These are phyloP conservation scores for Aporophyla nigra DNA, from an alignment of 2,888 invertebrate species.

Conservation along the genomic window DNA sequence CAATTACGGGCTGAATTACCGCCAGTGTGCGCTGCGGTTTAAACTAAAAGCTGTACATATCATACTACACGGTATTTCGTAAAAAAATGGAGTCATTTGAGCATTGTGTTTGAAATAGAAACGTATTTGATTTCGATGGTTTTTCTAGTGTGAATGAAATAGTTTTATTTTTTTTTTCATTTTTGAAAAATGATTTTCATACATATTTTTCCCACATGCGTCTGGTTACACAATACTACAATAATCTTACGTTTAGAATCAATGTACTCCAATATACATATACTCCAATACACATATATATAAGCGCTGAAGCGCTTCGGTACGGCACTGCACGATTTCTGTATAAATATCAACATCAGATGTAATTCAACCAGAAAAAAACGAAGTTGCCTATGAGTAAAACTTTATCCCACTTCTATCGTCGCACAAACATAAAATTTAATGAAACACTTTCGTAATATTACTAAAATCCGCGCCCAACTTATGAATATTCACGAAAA, in stretches of 20 bases:
- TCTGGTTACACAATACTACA: not conserved
- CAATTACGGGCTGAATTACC: constrained; percentile 70
- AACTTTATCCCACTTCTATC: constrained; percentile 35
- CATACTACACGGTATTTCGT: constrained; percentile 21
- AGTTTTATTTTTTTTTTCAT: not conserved
- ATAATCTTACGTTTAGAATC: not conserved
- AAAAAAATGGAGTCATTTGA: not conserved
- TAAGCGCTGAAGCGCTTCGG: not conserved
- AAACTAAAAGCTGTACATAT: constrained; percentile 62
- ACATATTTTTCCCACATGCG: not conserved
- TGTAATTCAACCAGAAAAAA: not conserved
- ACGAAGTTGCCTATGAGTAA: not conserved
- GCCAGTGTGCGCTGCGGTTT: constrained; percentile 63
- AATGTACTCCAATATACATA: not conserved
- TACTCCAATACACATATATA: too few relatives aligned
- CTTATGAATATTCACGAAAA: constrained; percentile 56
- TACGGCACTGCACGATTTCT: not conserved
- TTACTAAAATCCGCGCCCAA: constrained; percentile 28
- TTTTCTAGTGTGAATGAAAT: not conserved
- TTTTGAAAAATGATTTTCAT: too few relatives aligned
- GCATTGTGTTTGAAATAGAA: not conserved
- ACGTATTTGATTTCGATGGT: not conserved
- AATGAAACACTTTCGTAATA: constrained; percentile 34
- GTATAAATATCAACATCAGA: not conserved
- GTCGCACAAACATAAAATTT: constrained; percentile 32